Percentiles rank a stretch among this genome's conserved stretches.
Evolutionary conservation across 2,888 invertebrate genomes (phyloP).

Genomic region (Eupelmus urozonus): DNA sequence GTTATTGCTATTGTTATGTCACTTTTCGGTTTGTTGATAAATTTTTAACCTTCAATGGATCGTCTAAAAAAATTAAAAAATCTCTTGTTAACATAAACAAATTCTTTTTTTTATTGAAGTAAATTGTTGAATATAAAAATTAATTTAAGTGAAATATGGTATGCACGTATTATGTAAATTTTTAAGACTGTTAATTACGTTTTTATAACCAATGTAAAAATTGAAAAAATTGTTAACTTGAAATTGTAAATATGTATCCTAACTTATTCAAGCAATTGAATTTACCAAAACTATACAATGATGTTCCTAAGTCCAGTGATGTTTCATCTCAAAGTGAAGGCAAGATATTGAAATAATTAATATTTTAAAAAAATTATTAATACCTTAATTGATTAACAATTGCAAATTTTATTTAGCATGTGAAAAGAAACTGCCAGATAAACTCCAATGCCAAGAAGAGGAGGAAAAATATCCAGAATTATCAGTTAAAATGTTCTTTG

Average conservation of each 20-base stretch:
- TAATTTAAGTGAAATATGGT: not conserved
- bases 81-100: conserved; percentile 35
- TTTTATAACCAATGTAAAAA: conserved; percentile 21
- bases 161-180: not conserved
- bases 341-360: conserved; percentile 11
- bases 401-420: not conserved
- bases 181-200: not conserved
- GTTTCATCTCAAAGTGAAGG: conserved; percentile 36
- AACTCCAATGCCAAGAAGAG: conserved; percentile 15
- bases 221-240: conserved; percentile 11
- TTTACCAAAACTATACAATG: conserved; percentile 53
- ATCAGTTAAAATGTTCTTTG: conserved; percentile 84
- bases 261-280: conserved; percentile 57
- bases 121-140: not conserved
- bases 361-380: not conserved
- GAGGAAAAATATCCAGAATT: conserved; percentile 79
- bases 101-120: conserved; percentile 1
- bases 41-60: conserved; percentile 47
- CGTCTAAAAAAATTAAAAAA: conserved; percentile 23
- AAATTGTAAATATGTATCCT: conserved; percentile 50
- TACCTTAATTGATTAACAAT: too few relatives aligned
- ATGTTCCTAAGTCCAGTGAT: conserved; percentile 40
- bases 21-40: conserved; percentile 40
- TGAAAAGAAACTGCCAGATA: conserved; percentile 27
- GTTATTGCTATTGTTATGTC: conserved; percentile 47